phyloP scores from a whole-genome alignment of 2,113 vertebrate species.

The Caranx melampygus region DNA sequence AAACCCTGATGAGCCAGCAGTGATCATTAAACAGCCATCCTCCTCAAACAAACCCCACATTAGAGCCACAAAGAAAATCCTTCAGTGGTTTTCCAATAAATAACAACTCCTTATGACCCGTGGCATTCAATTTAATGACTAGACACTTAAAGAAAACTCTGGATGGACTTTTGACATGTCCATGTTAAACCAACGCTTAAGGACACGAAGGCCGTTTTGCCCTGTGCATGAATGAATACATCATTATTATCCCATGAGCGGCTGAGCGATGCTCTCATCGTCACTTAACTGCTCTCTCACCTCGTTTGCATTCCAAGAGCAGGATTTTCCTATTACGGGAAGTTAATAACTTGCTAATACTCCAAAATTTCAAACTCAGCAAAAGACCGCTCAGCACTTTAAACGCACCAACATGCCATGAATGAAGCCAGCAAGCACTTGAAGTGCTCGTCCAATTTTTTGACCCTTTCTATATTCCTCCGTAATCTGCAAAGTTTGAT shows the following conservation, averaged over 20 bases:
- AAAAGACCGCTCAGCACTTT: slow-evolving; percentile 61
- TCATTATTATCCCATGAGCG: slow-evolving; percentile 68
- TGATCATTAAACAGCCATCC: slow-evolving; percentile 47
- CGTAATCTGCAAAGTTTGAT: slow-evolving; percentile 72
- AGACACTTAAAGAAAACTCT: slow-evolving; percentile 54
- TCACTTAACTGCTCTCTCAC: slow-evolving; percentile 63
- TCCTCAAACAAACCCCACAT: slow-evolving; percentile 13
- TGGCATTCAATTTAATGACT: slow-evolving; percentile 45
- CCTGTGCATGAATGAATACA: slow-evolving; percentile 59
- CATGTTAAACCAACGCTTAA: slow-evolving; percentile 29
- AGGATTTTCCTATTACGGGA: slow-evolving; percentile 72
- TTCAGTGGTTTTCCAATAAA: slow-evolving; percentile 40
- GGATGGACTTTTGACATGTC: slow-evolving; percentile 54
- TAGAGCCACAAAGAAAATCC: slow-evolving; percentile 19
- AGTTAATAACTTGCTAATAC: slow-evolving; percentile 80
- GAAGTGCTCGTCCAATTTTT: slow-evolving; percentile 38
- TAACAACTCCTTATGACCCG: slow-evolving; percentile 44
- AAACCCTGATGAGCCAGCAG: slow-evolving; percentile 46
- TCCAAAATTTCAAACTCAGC: slow-evolving; percentile 74
- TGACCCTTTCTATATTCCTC: slow-evolving; percentile 46
- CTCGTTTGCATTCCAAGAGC: slow-evolving; percentile 77
- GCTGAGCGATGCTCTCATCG: slow-evolving; percentile 56
- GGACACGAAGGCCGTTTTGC: slow-evolving; percentile 27
- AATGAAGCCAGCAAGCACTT: slow-evolving; percentile 42
- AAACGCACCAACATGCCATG: slow-evolving; percentile 55